Evolutionary conservation across 1,140 invertebrate genomes (phyloP), one percentile per base, ranked within the genome.

Genomic region (Steinernema feltiae): DNA sequence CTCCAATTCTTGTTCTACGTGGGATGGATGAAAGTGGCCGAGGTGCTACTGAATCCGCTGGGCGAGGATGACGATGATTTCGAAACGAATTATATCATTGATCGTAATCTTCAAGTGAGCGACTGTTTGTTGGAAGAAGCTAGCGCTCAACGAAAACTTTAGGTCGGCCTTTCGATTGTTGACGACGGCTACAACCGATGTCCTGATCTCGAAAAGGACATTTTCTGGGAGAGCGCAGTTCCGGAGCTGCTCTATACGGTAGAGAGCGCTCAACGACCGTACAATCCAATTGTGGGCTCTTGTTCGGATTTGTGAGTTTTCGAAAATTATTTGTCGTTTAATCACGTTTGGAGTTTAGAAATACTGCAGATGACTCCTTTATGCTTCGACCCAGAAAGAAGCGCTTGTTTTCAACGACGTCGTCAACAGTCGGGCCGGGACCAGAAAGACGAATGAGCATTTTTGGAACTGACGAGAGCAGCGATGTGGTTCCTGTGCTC

Each of bases 11-110:
- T 82, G 15, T 82, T 82, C 71, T 82, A 82, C 48, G 78, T 82
- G 78, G 81, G 81, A 70, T 82, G 81, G 81, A 74, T 82, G 69
- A 82, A 82, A 76, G 81, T 82, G 0, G 81, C 81, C n/a, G 78
- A 82, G 30, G 74, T 48, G 15, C 75, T 82, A 48, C 69, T 82
- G 0, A 82, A 82, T 53, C 81, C 81, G 41, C 82, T 79, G 31
- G 81, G 81, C 32, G 81, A 82, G 73, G 81, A 82, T 69, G 81
- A 82, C 63, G 81, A 82, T 63, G 81, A 82, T 63, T 82, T 82
- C 48, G 81, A 82, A 30, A 71, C 76, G n/a, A 79, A 79, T 48
- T 79, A 72, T 35, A 35, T 80, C 3, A 32, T 77, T 27, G 53
- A 63, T 21, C 53, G 53, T 63, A 63, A 63, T 21, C 24, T 63